These are phyloP conservation scores for Drosophila buzzatii DNA, from an alignment of 2,888 invertebrate genomes.

Conservation along the genomic window DNA sequence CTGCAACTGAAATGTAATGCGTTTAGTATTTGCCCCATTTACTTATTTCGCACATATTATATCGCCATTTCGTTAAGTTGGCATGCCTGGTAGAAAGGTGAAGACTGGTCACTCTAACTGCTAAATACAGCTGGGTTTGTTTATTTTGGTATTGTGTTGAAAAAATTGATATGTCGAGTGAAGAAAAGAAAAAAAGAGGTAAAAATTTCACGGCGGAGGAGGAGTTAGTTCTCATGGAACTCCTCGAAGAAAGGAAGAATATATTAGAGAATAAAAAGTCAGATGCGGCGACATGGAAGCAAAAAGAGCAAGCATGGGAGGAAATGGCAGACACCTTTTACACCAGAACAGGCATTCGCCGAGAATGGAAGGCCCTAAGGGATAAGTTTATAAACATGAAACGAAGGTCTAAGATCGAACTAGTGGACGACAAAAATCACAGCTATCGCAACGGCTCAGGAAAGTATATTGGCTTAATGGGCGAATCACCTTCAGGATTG, in stretches of 20 bases:
- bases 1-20: too few species aligned
- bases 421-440: not conserved
- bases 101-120: not conserved
- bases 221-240: slow-evolving; percentile 23
- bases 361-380: slow-evolving; percentile 30
- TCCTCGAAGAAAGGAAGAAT: slow-evolving; percentile 16
- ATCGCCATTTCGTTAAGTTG: slow-evolving; percentile 8
- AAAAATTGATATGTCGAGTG: slow-evolving; percentile 25
- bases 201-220: slow-evolving; percentile 32
- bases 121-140: slow-evolving; percentile 23
- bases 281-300: slow-evolving; percentile 16
- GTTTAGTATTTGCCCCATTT: not conserved
- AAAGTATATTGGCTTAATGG: not conserved
- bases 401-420: slow-evolving; percentile 15
- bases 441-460: not conserved
- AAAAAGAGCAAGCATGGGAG: slow-evolving; percentile 31
- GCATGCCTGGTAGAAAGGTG: not conserved
- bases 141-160: slow-evolving; percentile 7
- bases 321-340: slow-evolving; percentile 34
- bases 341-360: slow-evolving; percentile 22
- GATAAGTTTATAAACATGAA: slow-evolving; percentile 33
- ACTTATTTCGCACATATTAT: not conserved
- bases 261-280: slow-evolving; percentile 27
- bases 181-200: slow-evolving; percentile 30
- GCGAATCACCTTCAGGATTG: slow-evolving; percentile 3